Evolutionary conservation across 2,113 vertebrate species (phyloP).

Genomic region (Steatornis caripensis): DNA sequence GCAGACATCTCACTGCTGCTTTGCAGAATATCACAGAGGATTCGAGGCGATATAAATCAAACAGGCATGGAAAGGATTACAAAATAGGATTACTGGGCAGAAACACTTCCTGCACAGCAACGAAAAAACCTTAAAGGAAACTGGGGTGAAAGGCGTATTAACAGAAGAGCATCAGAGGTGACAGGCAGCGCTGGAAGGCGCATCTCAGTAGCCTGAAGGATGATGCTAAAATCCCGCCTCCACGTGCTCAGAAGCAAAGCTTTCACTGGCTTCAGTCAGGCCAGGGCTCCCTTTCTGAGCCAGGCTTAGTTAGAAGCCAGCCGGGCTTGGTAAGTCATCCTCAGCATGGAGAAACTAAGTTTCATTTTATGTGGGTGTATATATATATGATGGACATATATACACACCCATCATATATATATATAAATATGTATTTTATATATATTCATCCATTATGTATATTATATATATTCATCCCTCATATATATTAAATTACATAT

Average conservation of each 20-base stretch:
- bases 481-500: too few relatives aligned
- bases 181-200: neutral
- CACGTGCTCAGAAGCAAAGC: neutral
- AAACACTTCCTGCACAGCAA: neutral
- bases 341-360: neutral
- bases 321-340: neutral
- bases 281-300: neutral
- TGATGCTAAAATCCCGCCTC: neutral
- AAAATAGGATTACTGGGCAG: neutral
- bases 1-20: neutral
- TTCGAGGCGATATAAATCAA: rapidly evolving
- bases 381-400: too few relatives aligned
- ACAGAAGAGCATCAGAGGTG: neutral
- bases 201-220: neutral
- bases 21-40: neutral
- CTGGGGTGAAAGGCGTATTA: neutral
- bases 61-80: neutral
- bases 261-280: neutral
- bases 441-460: too few relatives aligned
- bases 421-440: too few relatives aligned
- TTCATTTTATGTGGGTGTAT: too few relatives aligned
- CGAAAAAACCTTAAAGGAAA: neutral
- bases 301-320: neutral
- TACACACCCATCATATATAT: too few relatives aligned
- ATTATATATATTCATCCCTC: too few relatives aligned